Evolutionary conservation across 2,888 invertebrate species (phyloP).

Genomic region (Cephus pygmeus): DNA sequence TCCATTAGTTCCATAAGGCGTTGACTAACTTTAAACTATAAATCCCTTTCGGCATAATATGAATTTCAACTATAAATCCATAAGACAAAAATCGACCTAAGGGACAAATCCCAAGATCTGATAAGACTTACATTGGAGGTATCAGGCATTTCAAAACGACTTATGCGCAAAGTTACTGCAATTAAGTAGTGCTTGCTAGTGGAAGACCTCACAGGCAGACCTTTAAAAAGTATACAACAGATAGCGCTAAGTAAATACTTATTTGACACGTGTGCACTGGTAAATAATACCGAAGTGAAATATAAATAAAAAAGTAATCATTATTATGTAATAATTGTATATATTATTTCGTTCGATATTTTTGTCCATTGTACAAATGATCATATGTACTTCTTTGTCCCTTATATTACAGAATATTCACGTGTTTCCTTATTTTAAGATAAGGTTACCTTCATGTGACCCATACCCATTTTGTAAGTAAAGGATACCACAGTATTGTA

Average conservation of each 20-base stretch:
- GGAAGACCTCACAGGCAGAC: background rate
- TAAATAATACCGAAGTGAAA: background rate
- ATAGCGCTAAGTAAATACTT: background rate
- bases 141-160: background rate
- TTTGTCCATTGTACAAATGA: background rate
- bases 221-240: background rate
- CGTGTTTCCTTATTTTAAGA: background rate
- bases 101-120: background rate
- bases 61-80: background rate
- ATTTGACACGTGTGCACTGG: background rate
- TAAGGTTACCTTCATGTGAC: background rate
- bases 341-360: background rate
- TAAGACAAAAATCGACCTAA: background rate
- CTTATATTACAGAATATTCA: background rate
- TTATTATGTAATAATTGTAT: background rate
- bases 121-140: background rate
- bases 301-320: background rate
- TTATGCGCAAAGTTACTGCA: too few relatives aligned
- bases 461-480: background rate
- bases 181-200: background rate
- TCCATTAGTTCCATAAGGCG: too few relatives aligned
- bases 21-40: too few relatives aligned
- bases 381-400: background rate
- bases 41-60: background rate
- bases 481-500: background rate